Evolutionary conservation across 2,113 vertebrate genomes (phyloP).

Genomic region (Stercorarius parasiticus): DNA sequence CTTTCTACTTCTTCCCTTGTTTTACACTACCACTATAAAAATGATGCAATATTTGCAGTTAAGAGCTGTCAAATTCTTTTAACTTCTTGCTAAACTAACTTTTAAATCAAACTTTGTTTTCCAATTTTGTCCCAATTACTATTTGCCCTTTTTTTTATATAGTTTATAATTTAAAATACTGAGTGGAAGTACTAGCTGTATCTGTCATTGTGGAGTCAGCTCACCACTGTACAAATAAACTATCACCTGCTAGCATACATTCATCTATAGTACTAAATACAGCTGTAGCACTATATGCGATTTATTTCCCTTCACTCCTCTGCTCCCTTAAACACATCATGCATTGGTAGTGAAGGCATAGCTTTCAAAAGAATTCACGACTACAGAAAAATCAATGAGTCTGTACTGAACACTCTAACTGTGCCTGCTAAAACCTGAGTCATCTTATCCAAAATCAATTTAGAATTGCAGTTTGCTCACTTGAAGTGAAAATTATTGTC

Average conservation of each 20-base stretch:
- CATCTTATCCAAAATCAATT: neutral
- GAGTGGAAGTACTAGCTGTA: neutral
- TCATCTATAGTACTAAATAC: neutral
- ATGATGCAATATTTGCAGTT: neutral
- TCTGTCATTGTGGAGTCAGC: neutral
- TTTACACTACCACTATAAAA: neutral
- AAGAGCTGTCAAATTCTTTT: neutral
- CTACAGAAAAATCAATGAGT: neutral
- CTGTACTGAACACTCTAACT: neutral
- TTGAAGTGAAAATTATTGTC: neutral
- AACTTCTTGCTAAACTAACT: neutral
- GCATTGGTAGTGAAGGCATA: neutral
- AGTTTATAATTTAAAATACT: neutral
- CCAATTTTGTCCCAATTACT: neutral
- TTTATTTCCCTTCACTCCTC: neutral
- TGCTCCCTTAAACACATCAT: neutral
- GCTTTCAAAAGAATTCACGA: neutral
- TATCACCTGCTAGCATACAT: neutral
- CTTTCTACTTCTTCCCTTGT: neutral
- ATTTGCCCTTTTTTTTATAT: neutral
- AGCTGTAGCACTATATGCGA: neutral
- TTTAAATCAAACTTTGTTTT: neutral
- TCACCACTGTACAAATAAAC: neutral
- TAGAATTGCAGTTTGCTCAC: neutral
- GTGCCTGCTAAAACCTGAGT: neutral